Evolutionary conservation across 2,797 vertebrate species (phyloP).

Genomic region (Acanthis flammea): DNA sequence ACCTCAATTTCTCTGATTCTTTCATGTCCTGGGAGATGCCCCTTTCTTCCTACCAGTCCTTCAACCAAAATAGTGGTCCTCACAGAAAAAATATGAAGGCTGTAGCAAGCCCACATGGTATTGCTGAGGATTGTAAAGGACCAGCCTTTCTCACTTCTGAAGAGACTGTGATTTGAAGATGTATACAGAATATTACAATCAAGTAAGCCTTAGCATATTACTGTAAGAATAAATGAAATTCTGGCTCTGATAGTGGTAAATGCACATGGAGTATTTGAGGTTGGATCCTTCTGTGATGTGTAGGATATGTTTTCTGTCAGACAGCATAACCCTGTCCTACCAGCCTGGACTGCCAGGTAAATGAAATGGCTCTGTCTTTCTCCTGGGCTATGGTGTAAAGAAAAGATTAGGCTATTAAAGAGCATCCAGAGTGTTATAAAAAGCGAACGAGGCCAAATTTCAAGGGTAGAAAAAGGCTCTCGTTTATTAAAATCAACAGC

Average conservation of each 20-base stretch:
- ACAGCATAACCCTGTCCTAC: not conserved
- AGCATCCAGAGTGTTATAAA: not conserved
- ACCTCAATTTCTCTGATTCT: not conserved
- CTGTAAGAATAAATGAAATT: not conserved
- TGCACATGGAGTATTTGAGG: not conserved
- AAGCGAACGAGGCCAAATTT: too few relatives aligned
- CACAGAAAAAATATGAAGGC: not conserved
- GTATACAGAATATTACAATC: not conserved
- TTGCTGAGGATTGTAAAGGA: not conserved
- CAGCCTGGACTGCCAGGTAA: not conserved
- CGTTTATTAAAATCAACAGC: too few relatives aligned
- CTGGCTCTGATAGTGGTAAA: not conserved
- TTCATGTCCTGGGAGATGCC: not conserved
- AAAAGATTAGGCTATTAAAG: not conserved
- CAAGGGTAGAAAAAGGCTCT: too few relatives aligned
- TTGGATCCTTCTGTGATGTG: not conserved
- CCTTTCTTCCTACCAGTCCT: not conserved
- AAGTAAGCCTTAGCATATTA: not conserved
- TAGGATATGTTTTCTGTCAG: not conserved
- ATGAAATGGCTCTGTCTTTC: not conserved
- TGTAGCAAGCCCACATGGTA: not conserved
- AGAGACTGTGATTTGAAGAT: not conserved
- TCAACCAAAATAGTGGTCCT: not conserved
- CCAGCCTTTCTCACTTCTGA: not conserved
- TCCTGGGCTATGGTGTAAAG: rapidly evolving